These are phyloP conservation scores for Zosterops japonicus DNA, from an alignment of 2,113 vertebrate genomes.

Conservation along the genomic window DNA sequence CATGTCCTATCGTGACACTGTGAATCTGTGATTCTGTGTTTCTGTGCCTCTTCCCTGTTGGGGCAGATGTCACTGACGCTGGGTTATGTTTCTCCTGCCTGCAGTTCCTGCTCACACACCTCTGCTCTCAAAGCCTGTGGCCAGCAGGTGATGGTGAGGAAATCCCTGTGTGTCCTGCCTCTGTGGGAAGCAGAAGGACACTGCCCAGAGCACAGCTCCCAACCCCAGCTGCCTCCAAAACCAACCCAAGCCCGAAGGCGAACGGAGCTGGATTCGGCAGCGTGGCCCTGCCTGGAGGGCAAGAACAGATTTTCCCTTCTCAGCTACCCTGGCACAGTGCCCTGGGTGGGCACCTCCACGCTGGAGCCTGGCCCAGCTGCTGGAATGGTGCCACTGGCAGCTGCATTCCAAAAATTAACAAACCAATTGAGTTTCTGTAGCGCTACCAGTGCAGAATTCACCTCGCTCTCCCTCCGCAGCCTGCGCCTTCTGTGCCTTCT, in stretches of 20 bases:
- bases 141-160: not conserved
- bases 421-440: not conserved
- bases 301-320: not conserved
- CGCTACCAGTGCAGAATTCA: not conserved
- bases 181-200: not conserved
- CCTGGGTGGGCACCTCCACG: not conserved
- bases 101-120: not conserved
- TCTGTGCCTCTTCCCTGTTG: accelerated
- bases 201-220: not conserved
- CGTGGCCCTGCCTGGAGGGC: not conserved
- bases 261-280: not conserved
- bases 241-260: not conserved
- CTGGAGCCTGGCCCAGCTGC: not conserved
- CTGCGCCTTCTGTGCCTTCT: not conserved
- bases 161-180: not conserved
- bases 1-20: no score
- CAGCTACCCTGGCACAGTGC: not conserved
- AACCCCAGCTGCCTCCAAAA: not conserved
- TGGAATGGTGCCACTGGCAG: slow-evolving; percentile 1
- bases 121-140: not conserved
- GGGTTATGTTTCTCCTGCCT: not conserved
- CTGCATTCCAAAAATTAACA: not conserved
- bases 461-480: not conserved
- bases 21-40: not conserved
- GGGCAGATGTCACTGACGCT: not conserved